Evolutionary conservation across 2,113 vertebrate species (phyloP).

Genomic region (Morone saxatilis): DNA sequence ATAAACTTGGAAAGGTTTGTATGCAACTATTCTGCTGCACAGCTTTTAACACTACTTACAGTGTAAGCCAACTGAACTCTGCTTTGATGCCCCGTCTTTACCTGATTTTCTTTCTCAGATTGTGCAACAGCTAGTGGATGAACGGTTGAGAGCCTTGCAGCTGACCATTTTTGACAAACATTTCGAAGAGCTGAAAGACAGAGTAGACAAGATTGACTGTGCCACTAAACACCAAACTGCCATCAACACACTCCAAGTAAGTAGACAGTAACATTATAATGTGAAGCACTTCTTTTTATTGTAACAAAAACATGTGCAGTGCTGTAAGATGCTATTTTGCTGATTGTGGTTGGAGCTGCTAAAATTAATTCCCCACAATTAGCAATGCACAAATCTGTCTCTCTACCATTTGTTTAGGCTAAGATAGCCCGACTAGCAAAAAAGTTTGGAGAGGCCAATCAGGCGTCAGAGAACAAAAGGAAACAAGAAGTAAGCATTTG

Average conservation of each 20-base stretch:
- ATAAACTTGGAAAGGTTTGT: conserved; percentile 93
- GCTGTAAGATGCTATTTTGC: background rate
- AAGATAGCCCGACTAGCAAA: conserved; percentile 94
- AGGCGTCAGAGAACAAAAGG: conserved; percentile 93
- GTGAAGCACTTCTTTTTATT: background rate
- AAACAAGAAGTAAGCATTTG: conserved; percentile 88
- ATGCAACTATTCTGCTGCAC: background rate
- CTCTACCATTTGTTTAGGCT: conserved; percentile 82
- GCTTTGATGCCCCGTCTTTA: background rate
- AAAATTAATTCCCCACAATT: background rate
- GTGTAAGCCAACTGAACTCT: background rate
- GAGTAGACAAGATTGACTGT: conserved; percentile 95
- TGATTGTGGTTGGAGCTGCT: no score
- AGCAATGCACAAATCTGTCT: background rate
- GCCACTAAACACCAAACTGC: conserved; percentile 91
- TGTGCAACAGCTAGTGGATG: conserved; percentile 92
- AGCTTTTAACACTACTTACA: background rate
- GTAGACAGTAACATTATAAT: background rate
- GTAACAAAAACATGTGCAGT: background rate
- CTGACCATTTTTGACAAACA: conserved; percentile 90
- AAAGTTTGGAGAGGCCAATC: conserved; percentile 92
- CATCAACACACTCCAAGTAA: conserved; percentile 92
- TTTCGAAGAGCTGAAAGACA: conserved; percentile 91
- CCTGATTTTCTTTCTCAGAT: conserved; percentile 82
- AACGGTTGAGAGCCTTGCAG: conserved; percentile 89